Percentiles rank a stretch among this genome's conserved stretches.
These are phyloP conservation scores for Cossypha caffra DNA, from an alignment of 2,797 vertebrate genomes.

Conservation along the genomic window DNA sequence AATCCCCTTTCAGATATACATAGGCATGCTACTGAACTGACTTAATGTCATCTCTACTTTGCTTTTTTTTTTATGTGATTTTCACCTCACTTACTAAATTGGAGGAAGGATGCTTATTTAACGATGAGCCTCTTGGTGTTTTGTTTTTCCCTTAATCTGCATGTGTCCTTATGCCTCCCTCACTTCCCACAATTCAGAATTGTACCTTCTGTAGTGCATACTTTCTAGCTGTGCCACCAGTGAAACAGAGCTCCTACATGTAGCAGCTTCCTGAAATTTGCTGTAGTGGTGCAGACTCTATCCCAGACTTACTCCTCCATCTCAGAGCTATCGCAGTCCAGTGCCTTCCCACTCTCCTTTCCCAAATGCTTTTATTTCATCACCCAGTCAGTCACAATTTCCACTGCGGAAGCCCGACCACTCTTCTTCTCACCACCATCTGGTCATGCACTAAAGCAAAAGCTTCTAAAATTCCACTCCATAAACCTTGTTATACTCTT, in stretches of 20 bases:
- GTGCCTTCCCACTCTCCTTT: constrained; percentile 53
- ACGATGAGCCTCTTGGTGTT: background rate
- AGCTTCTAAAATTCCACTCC: constrained; percentile 55
- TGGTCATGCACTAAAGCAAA: constrained; percentile 54
- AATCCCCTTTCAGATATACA: background rate
- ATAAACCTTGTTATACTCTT: constrained; percentile 52
- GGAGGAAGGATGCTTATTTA: background rate
- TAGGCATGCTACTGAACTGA: background rate
- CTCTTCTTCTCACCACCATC: constrained; percentile 60
- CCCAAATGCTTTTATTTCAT: constrained; percentile 58
- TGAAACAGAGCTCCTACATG: background rate
- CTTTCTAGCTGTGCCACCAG: background rate
- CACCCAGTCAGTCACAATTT: constrained; percentile 60
- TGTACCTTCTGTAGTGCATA: background rate
- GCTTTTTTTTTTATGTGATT: background rate
- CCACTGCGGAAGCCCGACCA: background rate
- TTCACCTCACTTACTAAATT: background rate
- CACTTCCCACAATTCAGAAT: background rate
- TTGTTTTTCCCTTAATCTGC: background rate
- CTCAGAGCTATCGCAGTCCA: background rate
- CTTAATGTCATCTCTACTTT: background rate
- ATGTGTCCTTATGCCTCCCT: background rate
- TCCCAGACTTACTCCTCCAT: constrained; percentile 6
- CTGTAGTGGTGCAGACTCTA: background rate
- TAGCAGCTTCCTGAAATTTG: constrained; percentile 15